Evolutionary conservation across 2,113 vertebrate species (phyloP), one percentile per base, ranked within the genome.

Genomic region (Labeo catla): DNA sequence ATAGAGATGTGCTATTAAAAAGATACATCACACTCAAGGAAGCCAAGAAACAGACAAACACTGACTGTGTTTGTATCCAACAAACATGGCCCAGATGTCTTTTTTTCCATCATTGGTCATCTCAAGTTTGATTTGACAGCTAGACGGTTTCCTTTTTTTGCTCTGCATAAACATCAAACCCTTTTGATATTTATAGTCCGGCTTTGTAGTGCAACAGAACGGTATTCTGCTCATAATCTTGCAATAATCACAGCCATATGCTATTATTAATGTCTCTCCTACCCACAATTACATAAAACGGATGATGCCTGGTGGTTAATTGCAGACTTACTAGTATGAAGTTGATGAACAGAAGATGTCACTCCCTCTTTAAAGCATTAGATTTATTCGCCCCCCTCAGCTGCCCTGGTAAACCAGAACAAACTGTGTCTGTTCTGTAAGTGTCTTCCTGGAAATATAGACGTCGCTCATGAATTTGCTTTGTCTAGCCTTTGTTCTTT

Each of bases 401-500:
- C 43, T 66, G 43, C 59, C 43, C 59, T 63, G 61, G 79, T 49
- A 43, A 84, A 59, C 47, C 39, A 65, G 59, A 81, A 63, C 57
- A 63, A 63, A 63, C 21, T 28, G 79, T 66, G 59, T 28, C 59
- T 81, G 49, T 66, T 81, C 61, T 12, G 16, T 45, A 59, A 73
- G 12, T 1, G 19, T 73, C 43, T 72, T 73, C 68, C 66, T 84
- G 82, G 68, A 82, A 34, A 68, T 68, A 28, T 36, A 36, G 63
- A 68, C 23, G 13, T 76, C 1, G 9, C 68, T 77, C 49, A 84
- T 82, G 77, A 78, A 19, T 28, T 61, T 39, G 16, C 76, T 13
- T 61, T 45, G 77, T 89, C 72, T 85, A 45, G 73, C 9, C 84
- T 90, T 90, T 90, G 89, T 86, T 90, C 76, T 90, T 90, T 90